These are phyloP conservation scores for Pygoscelis antarcticus DNA, from an alignment of 2,113 vertebrate genomes.

Conservation along the genomic window DNA sequence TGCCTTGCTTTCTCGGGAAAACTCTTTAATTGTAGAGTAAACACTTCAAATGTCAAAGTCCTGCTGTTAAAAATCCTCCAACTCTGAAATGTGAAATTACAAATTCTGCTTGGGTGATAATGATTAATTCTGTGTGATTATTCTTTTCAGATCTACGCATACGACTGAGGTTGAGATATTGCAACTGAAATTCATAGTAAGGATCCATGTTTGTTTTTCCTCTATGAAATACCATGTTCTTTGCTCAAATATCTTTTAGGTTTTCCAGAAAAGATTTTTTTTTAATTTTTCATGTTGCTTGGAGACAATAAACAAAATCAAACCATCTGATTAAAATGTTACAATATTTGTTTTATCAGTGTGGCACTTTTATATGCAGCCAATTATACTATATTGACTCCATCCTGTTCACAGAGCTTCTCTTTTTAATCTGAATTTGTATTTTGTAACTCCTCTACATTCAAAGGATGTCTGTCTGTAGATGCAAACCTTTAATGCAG, in stretches of 20 bases:
- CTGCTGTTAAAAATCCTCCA: not conserved
- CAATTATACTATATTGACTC: not conserved
- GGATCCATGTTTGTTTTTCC: not conserved
- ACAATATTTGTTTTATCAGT: not conserved
- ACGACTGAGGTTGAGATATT: not conserved
- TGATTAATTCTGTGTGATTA: not conserved
- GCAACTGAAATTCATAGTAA: not conserved
- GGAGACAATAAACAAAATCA: not conserved
- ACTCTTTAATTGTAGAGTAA: not conserved
- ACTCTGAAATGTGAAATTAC: not conserved
- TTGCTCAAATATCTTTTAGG: not conserved
- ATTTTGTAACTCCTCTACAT: not conserved
- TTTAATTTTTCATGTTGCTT: not conserved
- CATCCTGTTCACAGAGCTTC: not conserved
- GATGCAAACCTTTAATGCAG: not conserved
- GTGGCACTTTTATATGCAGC: not conserved
- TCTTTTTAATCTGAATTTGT: not conserved
- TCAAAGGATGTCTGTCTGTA: not conserved
- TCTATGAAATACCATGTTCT: not conserved
- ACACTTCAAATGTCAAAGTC: not conserved
- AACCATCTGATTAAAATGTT: not conserved
- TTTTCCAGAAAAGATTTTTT: not conserved
- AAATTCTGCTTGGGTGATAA: not conserved
- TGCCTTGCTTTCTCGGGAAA: not conserved
- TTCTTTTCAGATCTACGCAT: not conserved